A percentile compares a stretch with the other conserved stretches of the same genome.
Conservation (phyloP, 1,140 invertebrate genomes). For the Centruroides sculpturatus region DNA sequence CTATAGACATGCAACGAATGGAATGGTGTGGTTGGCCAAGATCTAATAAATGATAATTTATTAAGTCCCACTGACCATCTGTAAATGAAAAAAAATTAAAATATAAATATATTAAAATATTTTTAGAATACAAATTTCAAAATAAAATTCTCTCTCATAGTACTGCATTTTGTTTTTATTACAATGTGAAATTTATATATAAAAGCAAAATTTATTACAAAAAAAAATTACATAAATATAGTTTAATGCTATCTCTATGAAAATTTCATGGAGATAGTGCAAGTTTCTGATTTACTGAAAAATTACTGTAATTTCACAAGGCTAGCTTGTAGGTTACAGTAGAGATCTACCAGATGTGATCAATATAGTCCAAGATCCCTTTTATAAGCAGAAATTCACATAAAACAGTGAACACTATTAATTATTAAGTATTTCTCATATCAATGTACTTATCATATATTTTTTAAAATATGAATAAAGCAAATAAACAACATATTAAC, state of each 20-base stretch:
- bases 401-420: too few relatives aligned
- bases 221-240: background rate
- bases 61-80: slow-evolving; percentile 89
- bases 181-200: background rate
- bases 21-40: slow-evolving; percentile 79
- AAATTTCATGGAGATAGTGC: too few relatives aligned
- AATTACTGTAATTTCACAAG: too few relatives aligned
- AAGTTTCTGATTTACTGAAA: too few relatives aligned
- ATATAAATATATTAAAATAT: background rate
- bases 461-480: too few relatives aligned
- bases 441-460: too few relatives aligned
- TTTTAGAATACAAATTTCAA: slow-evolving; percentile 1
- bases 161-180: background rate
- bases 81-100: slow-evolving; percentile 8
- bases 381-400: too few relatives aligned
- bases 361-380: too few relatives aligned
- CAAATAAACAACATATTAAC: too few relatives aligned
- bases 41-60: slow-evolving; percentile 77
- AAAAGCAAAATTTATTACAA: background rate
- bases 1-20: slow-evolving; percentile 61
- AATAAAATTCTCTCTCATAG: background rate
- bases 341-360: too few relatives aligned
- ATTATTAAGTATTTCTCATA: too few relatives aligned
- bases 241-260: background rate
- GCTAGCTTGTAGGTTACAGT: too few relatives aligned